These are phyloP conservation scores for Steromphala cineraria DNA, from an alignment of 2,888 invertebrate genomes.

Conservation along the genomic window DNA sequence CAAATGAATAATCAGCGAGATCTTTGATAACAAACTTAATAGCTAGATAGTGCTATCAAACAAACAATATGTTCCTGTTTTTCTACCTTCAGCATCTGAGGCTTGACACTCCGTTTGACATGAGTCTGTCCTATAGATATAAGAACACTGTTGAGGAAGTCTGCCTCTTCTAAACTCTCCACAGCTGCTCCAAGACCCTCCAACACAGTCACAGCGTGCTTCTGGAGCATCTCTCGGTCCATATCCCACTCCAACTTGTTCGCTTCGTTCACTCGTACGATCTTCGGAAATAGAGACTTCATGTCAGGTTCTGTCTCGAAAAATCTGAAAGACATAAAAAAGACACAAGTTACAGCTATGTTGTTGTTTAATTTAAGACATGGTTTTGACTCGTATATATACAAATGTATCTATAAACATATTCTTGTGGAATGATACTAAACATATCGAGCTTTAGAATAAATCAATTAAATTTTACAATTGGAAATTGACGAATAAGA, in stretches of 20 bases:
- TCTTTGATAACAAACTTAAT: too few relatives aligned
- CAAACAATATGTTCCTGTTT: too few relatives aligned
- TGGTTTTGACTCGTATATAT: too few relatives aligned
- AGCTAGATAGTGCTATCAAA: too few relatives aligned
- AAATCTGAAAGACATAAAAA: slow-evolving; percentile 46
- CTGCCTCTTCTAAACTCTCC: slow-evolving; percentile 70
- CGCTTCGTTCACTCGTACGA: slow-evolving; percentile 63
- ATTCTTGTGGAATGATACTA: too few relatives aligned
- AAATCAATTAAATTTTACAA: too few relatives aligned
- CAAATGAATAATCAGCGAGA: too few relatives aligned
- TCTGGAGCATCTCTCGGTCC: slow-evolving; percentile 65
- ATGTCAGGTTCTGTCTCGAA: slow-evolving; percentile 67
- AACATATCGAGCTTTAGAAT: too few relatives aligned
- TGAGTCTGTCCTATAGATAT: slow-evolving; percentile 70
- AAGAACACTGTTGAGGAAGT: slow-evolving; percentile 66
- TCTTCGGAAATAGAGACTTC: slow-evolving; percentile 66
- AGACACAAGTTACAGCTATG: too few relatives aligned
- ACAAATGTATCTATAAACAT: too few relatives aligned
- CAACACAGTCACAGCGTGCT: slow-evolving; percentile 70
- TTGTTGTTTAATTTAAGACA: too few relatives aligned
- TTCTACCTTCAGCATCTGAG: slow-evolving; percentile 62
- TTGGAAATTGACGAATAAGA: too few relatives aligned
- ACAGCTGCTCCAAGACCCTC: slow-evolving; percentile 72
- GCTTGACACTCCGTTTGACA: slow-evolving; percentile 63
- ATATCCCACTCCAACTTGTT: slow-evolving; percentile 66